Evolutionary conservation across 2,888 invertebrate genomes (phyloP), one percentile per base, ranked within the genome.

Genomic region (Drosophila flavopinicola): DNA sequence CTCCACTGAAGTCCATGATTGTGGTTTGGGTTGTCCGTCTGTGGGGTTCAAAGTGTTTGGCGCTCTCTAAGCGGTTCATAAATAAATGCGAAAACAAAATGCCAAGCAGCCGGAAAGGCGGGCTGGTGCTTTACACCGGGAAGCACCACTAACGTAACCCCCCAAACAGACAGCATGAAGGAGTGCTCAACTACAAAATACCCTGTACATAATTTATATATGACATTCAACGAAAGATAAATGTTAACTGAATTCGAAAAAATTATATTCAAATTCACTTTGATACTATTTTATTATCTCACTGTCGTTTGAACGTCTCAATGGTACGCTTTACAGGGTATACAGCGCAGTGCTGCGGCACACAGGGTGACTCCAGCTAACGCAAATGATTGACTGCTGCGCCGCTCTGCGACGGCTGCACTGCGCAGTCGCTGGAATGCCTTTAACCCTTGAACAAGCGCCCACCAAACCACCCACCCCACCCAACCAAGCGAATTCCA

Each of bases 51-150:
- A 82, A 82, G 80, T 78, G 83, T 78, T 80, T 82, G 83, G 75
- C 74, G 79, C 79, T 74, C 76, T 85, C 74, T 85, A 82, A 82
- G 85, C 80, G 85, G 60, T 78, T 82, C 80, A 82, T 82, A 82
- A 82, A 82, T 82, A 82, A 82, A 85, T 82, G 79, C 76, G 75
- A 78, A 85, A 85, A 78, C 71, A 68, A 71, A 82, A 78, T 79
- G 76, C 67, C 65, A 41, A 53, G 74, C 71, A 71, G 71, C 70
- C 63, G 52, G 52, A 15, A 49, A 47, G 57, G 38, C 53, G 57
- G 54, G 27, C 32, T 47, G 58, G 39, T 38, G 44, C 20, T 44
- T n/a, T 45, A 47, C 42, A 49, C 10, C 38, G 23, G 42, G 53
- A 59, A 42, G 52, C 56, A 41, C 39, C 49, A 35, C 45, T n/a